These are phyloP conservation scores for Oxyteleia sp. DNA, from an alignment of 2,888 invertebrate species.

Conservation along the genomic window DNA sequence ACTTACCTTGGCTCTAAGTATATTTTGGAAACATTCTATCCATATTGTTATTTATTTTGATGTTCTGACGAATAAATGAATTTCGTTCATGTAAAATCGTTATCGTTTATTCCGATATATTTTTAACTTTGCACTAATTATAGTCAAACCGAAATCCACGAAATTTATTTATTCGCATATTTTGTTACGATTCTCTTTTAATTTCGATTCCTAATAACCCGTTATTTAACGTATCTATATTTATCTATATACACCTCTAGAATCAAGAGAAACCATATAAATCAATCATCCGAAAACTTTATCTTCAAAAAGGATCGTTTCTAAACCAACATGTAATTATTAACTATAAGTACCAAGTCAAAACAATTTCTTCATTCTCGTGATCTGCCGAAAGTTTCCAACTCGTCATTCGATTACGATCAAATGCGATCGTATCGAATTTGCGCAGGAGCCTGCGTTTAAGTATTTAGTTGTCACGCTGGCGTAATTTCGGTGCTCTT, in stretches of 20 bases:
- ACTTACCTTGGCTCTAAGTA: too few relatives aligned
- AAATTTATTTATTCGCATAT: constrained; percentile 1
- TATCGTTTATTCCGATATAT: too few relatives aligned
- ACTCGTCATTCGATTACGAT: not conserved
- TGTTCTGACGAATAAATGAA: too few relatives aligned
- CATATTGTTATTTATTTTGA: too few relatives aligned
- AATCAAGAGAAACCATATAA: constrained; percentile 25
- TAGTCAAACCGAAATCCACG: not conserved
- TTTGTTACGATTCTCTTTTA: constrained; percentile 12
- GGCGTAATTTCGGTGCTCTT: constrained; percentile 16
- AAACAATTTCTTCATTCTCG: constrained; percentile 12
- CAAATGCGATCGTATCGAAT: not conserved
- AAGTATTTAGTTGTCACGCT: constrained; percentile 32
- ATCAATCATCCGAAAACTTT: constrained; percentile 32
- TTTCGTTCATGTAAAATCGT: too few relatives aligned
- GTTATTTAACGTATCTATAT: constrained; percentile 31
- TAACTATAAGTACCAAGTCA: constrained; percentile 14
- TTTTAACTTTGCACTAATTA: not conserved
- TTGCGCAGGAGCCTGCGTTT: constrained; percentile 10
- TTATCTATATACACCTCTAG: constrained; percentile 37
- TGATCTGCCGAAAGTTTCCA: not conserved
- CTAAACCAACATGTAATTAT: constrained; percentile 40
- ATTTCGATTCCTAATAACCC: constrained; percentile 18
- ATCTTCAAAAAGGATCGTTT: constrained; percentile 24
- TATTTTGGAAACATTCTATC: too few relatives aligned